Evolutionary conservation across 2,113 vertebrate species (phyloP).

Genomic region (Malaclemys terrapin): DNA sequence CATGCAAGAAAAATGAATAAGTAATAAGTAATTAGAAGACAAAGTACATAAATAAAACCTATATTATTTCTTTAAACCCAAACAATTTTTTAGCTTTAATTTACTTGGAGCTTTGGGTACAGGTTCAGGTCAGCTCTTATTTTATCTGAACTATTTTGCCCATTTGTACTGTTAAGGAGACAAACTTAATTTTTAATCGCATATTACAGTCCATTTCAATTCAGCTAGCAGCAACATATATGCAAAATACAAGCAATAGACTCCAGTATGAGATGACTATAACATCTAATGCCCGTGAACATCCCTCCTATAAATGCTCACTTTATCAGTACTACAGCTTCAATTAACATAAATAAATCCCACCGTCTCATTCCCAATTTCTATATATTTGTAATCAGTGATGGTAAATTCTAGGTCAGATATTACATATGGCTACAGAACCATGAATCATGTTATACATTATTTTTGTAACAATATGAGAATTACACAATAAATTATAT

Average conservation of each 20-base stretch:
- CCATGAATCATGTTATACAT: constrained; percentile 33
- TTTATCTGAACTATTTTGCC: constrained; percentile 3
- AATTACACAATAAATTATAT: background rate
- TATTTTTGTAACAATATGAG: background rate
- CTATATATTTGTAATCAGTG: background rate
- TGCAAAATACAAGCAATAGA: constrained; percentile 23
- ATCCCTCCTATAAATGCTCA: background rate
- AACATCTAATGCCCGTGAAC: background rate
- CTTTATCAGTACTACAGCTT: background rate
- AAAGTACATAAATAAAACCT: constrained; percentile 12
- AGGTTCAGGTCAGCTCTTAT: background rate
- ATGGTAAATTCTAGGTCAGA: constrained; percentile 32
- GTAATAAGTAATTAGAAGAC: background rate
- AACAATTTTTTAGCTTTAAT: background rate
- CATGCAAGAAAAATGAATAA: background rate
- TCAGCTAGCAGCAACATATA: constrained; percentile 10
- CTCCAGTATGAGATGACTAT: constrained; percentile 1
- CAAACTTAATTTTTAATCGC: constrained; percentile 16
- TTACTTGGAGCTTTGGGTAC: background rate
- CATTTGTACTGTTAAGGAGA: background rate
- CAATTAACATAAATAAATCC: background rate
- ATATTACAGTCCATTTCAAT: constrained; percentile 10
- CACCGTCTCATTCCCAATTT: background rate
- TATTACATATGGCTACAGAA: constrained; percentile 15
- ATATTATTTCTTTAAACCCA: background rate